A percentile compares a stretch with the other conserved stretches of the same genome.
Evolutionary conservation across 1,140 invertebrate species (phyloP).

Genomic region (Popillia japonica): DNA sequence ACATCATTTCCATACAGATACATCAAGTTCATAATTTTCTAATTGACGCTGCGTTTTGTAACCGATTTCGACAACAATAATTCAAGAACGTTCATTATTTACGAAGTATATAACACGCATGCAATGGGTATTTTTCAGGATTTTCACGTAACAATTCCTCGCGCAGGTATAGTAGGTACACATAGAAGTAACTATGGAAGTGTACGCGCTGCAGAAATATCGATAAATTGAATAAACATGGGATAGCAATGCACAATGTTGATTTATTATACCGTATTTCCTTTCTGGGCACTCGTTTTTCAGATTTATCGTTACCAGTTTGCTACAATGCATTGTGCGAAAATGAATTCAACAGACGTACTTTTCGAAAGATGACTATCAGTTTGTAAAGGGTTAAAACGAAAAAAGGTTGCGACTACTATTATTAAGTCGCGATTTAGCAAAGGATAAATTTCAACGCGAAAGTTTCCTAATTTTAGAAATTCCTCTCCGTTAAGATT

Average conservation of each 20-base stretch:
- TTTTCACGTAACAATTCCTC: neutral
- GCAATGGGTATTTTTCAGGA: neutral
- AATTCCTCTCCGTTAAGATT: neutral
- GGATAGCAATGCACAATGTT: slow-evolving; percentile 11
- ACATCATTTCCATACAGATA: no score
- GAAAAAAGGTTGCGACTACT: neutral
- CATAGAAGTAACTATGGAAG: neutral
- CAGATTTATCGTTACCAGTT: neutral
- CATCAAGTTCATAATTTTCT: neutral
- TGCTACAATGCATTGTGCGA: neutral
- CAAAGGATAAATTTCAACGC: neutral
- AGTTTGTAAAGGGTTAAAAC: neutral
- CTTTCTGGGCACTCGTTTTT: slow-evolving; percentile 23
- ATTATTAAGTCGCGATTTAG: no score
- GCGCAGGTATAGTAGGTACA: slow-evolving; percentile 1
- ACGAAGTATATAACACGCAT: neutral
- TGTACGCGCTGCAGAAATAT: neutral
- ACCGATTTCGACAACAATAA: slow-evolving; percentile 3
- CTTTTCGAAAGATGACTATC: neutral
- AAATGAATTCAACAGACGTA: slow-evolving; percentile 18
- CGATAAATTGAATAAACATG: slow-evolving; percentile 21
- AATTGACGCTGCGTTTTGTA: neutral
- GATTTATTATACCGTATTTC: slow-evolving; percentile 27
- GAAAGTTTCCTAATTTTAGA: neutral
- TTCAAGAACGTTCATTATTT: slow-evolving; percentile 4